These are phyloP conservation scores for Melanophora roralis DNA, from an alignment of 2,888 invertebrate species.

Conservation along the genomic window DNA sequence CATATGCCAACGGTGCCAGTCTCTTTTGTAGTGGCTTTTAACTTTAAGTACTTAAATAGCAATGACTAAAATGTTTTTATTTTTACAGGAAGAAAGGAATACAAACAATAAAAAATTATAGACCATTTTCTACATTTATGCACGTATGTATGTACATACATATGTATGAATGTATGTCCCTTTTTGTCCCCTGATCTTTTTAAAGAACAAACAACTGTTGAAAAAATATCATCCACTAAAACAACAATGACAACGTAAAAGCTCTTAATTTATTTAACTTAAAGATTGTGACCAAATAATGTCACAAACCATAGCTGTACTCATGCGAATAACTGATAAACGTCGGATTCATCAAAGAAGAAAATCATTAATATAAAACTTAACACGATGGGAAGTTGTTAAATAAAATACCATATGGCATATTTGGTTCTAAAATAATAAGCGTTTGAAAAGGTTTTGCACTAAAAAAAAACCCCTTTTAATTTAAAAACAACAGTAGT, in stretches of 20 bases:
- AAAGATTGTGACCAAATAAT: not conserved
- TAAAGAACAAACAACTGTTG: not conserved
- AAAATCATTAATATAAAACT: not conserved
- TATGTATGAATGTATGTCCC: not conserved
- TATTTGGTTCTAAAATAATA: too few relatives aligned
- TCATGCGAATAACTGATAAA: not conserved
- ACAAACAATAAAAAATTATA: too few relatives aligned
- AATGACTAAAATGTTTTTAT: constrained; percentile 2
- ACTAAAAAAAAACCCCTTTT: too few relatives aligned
- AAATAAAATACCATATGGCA: not conserved
- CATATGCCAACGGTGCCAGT: too few relatives aligned
- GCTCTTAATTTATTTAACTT: constrained; percentile 11
- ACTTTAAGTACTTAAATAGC: constrained; percentile 1
- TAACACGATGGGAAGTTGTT: not conserved
- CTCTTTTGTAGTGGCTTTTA: not conserved
- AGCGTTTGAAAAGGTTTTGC: too few relatives aligned
- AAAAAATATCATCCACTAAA: not conserved
- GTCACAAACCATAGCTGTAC: not conserved
- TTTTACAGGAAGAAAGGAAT: not conserved
- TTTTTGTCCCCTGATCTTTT: not conserved
- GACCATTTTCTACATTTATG: too few relatives aligned
- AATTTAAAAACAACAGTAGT: too few relatives aligned
- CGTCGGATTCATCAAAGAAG: not conserved
- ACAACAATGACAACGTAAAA: not conserved
- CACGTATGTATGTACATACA: not conserved